Evolutionary conservation across 2,113 vertebrate species (phyloP), one percentile per base, ranked within the genome.

Genomic region (Strix uralensis): DNA sequence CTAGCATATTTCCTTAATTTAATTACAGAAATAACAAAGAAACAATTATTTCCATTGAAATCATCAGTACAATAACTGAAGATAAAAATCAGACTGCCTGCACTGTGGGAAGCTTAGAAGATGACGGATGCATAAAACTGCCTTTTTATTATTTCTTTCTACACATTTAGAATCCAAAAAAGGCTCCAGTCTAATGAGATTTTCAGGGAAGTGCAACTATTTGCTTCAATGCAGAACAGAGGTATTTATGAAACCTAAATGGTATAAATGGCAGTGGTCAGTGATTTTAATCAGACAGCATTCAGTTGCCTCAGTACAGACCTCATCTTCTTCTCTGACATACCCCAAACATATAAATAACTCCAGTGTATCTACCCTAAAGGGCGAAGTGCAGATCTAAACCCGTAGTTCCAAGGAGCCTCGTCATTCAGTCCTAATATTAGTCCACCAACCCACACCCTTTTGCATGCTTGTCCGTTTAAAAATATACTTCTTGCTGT

Each of bases 371-470:
- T 62, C 78, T 44, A 72, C 70, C 72, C 81, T 89, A 94, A 97
- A 97, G 94, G 95, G 89, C 81, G 12, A 95, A 97, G 97, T 94
- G 97, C 91, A 95, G 59, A 90, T 72, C 62, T 88, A 79, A 95
- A 89, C 34, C 30, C 4, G 36, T 85, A 91, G 61, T 57, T 96
- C 90, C 92, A 84, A 54, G 73, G 92, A 96, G 79, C 58, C 67
- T 92, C 27, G 2, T 62, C 79, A 93, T 73, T 59, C 73, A 73
- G n/a, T 42, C 71, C 92, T 95, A 95, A 93, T 92, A 88, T 96
- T 96, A 96, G 95, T 15, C 19, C 61, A 51, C 7, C 59, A 83
- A 49, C 23, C 32, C 79, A 73, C 13, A 55, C 47, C 81, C 73
- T 73, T 46, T 10, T 62, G 42, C 73, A 54, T 80, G 83, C 73